These are phyloP conservation scores for Pseudococcus viburni DNA, from an alignment of 2,888 invertebrate species.

Conservation along the genomic window DNA sequence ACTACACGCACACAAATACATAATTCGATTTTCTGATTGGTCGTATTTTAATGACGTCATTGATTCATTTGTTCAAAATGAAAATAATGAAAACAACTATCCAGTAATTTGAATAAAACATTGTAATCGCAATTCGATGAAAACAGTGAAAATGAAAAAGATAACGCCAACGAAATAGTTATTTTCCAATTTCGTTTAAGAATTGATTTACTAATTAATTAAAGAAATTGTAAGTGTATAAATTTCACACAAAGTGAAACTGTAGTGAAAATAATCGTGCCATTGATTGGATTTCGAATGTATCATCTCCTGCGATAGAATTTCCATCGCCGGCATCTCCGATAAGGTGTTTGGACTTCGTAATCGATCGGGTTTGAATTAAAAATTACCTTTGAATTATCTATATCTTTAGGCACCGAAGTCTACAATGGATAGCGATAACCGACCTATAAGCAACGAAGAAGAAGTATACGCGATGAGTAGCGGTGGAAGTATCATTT, in stretches of 20 bases:
- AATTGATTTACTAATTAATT: background rate
- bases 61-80: no score
- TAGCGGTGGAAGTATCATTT: slow-evolving; percentile 11
- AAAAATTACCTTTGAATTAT: no score
- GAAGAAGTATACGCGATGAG: slow-evolving; percentile 61
- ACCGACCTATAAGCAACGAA: slow-evolving; percentile 59
- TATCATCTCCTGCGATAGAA: background rate
- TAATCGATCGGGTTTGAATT: background rate
- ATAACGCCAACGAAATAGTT: no score
- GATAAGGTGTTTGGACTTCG: background rate
- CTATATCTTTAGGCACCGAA: background rate
- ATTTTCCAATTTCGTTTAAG: no score
- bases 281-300: background rate
- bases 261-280: background rate
- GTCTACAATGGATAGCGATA: slow-evolving; percentile 60
- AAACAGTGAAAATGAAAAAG: no score
- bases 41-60: no score
- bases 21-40: no score
- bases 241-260: background rate
- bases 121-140: no score
- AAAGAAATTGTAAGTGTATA: background rate
- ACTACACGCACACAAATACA: no score
- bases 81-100: no score
- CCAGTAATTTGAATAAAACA: no score
- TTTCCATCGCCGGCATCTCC: background rate